Evolutionary conservation across 1,140 invertebrate genomes (phyloP), one percentile per base, ranked within the genome.

Genomic region (Bilobella aurantiaca): DNA sequence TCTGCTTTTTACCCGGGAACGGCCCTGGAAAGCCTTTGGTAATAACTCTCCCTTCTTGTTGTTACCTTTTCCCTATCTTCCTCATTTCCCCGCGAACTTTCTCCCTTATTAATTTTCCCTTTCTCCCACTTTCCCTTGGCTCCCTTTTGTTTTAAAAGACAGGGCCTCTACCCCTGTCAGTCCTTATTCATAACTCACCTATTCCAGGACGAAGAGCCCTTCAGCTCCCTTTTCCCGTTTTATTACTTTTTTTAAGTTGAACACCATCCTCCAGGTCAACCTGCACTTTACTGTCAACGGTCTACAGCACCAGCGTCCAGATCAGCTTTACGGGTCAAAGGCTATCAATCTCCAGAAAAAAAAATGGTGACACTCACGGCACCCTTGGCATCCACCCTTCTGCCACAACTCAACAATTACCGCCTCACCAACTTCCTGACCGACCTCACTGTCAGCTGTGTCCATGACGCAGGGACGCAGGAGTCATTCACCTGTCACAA

Each of bases 401-500:
- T 53, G 12, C 49, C 49, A 5, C 49, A 53, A 53, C 49, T 53
- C 49, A 53, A 53, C 49, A 23, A 53, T 3, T 53, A 53, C 21
- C 12, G 49, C 12, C 49, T 53, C 49, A 53, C 49, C 8, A 53
- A 53, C 21, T 53, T 53, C 49, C 21, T 53, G 12, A 53, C 49
- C 5, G 49, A 53, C 25, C 25, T 53, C 5, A 53, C 49, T 5
- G 25, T 53, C 49, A 53, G 49, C 49, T 53, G 49, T 23, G 49
- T 53, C 49, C 49, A 53, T 23, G 49, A 53, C 5, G 49, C 5
- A 53, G 49, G 49, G 34, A 18, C 8, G 25, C 49, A 53, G 23
- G 49, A 53, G 49, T 53, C 49, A 53, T 53, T 53, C 23, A 23
- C 12, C 49, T 53, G 49, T 53, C 49, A 53, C 49, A 53, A 53